Evolutionary conservation across 2,797 vertebrate genomes (phyloP).

Genomic region (Dendrocincla tyrannina): DNA sequence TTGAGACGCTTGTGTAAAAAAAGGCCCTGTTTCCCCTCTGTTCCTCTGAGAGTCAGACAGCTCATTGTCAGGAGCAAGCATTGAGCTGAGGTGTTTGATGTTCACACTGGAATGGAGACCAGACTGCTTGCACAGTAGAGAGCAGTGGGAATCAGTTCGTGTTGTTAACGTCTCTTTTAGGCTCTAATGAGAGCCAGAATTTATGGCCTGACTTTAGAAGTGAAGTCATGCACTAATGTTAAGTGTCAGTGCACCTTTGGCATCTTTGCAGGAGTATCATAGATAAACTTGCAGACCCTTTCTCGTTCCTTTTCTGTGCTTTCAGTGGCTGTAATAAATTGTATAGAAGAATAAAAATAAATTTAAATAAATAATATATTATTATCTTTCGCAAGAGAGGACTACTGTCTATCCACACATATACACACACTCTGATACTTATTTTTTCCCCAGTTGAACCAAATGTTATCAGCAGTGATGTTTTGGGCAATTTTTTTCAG

Average conservation of each 20-base stretch:
- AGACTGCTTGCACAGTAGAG: not conserved
- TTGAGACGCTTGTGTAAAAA: not conserved
- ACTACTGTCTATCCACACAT: not conserved
- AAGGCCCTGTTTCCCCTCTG: not conserved
- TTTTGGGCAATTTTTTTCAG: not conserved
- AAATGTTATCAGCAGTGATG: not conserved
- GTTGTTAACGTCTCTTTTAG: not conserved
- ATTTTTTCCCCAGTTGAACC: not conserved
- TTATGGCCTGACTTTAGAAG: not conserved
- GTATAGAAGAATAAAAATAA: not conserved
- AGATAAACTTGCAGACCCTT: not conserved
- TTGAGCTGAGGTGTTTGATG: not conserved
- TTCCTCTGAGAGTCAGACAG: not conserved
- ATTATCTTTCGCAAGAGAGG: not conserved
- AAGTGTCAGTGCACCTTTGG: not conserved
- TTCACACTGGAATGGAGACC: not conserved
- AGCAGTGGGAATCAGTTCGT: not conserved
- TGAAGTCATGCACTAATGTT: accelerated
- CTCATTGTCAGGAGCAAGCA: not conserved
- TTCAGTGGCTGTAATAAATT: not conserved
- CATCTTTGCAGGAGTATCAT: accelerated
- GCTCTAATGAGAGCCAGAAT: not conserved
- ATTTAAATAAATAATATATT: not conserved
- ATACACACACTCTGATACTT: not conserved
- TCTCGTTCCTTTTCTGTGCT: not conserved